Conservation (phyloP, 1,140 invertebrate genomes). For the Zaprionus lachaisei region DNA sequence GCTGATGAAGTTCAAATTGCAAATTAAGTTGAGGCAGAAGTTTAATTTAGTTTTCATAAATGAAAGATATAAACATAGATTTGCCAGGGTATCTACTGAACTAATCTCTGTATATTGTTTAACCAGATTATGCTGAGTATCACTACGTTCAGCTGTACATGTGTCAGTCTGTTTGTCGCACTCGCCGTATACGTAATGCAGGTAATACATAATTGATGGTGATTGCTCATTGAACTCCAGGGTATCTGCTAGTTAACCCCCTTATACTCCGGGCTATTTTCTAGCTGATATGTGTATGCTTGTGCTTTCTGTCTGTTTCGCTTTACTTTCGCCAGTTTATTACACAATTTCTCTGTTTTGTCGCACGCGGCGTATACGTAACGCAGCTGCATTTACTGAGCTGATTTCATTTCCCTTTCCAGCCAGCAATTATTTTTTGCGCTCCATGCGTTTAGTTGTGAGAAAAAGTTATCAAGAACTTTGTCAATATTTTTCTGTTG, state of each 20-base stretch:
- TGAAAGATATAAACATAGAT: no score
- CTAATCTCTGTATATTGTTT: no score
- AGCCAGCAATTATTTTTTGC: constrained; percentile 43
- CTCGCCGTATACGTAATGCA: constrained; percentile 43
- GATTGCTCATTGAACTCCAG: not conserved
- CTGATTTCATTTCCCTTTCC: constrained; percentile 48
- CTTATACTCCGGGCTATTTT: not conserved
- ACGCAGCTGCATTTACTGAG: constrained; percentile 21
- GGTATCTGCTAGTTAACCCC: not conserved
- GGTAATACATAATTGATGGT: no score
- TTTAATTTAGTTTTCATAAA: not conserved
- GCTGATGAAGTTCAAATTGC: constrained; percentile 6
- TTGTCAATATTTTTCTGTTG: constrained; percentile 41
- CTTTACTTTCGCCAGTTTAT: constrained; percentile 7
- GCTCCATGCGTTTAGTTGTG: constrained; percentile 33
- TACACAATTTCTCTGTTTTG: constrained; percentile 24
- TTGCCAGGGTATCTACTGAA: no score
- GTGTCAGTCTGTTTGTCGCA: not conserved
- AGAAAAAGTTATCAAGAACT: constrained; percentile 49
- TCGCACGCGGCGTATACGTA: constrained; percentile 43
- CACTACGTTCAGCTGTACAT: not conserved
- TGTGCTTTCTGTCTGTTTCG: not conserved
- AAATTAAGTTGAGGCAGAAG: not conserved
- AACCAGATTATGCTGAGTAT: no score
- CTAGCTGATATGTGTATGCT: not conserved